These are phyloP conservation scores for Poeciliopsis prolifica DNA, from an alignment of 2,113 vertebrate genomes.

Conservation along the genomic window DNA sequence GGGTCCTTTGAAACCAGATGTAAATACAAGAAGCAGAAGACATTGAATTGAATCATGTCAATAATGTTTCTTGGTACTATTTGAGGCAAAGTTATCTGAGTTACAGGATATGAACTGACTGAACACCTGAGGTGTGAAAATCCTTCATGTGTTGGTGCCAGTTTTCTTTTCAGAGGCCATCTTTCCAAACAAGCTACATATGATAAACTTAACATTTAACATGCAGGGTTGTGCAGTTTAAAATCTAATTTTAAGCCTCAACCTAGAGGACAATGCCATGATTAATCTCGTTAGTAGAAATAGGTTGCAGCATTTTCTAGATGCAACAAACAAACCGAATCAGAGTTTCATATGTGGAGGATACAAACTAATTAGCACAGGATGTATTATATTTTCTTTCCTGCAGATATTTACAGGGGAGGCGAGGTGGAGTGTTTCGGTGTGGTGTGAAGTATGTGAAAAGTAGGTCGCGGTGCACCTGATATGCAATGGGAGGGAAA, in stretches of 20 bases:
- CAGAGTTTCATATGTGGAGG: constrained; percentile 46
- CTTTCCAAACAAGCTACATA: neutral
- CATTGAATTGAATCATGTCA: too few relatives aligned
- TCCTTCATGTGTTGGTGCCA: too few relatives aligned
- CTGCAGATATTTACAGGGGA: constrained; percentile 46
- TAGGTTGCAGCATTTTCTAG: constrained; percentile 44
- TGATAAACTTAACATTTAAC: too few relatives aligned
- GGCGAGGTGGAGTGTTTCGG: constrained; percentile 8
- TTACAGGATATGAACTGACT: too few relatives aligned
- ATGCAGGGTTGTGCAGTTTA: too few relatives aligned
- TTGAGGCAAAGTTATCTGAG: too few relatives aligned
- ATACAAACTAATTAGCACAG: constrained; percentile 54
- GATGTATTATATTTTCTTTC: neutral
- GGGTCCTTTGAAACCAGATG: too few relatives aligned
- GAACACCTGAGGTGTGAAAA: too few relatives aligned
- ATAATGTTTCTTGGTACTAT: too few relatives aligned
- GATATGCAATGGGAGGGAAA: constrained; percentile 20
- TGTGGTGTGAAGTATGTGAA: constrained; percentile 30
- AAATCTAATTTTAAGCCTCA: neutral
- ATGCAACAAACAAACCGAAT: constrained; percentile 53
- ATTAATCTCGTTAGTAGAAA: constrained; percentile 23
- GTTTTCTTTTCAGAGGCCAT: neutral
- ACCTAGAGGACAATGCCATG: neutral
- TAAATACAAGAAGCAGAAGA: too few relatives aligned
- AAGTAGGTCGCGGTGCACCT: constrained; percentile 40